Percentiles rank a stretch among this genome's conserved stretches.
phyloP scores from a whole-genome alignment of 1,140 invertebrate genomes.

The Formica exsecta region DNA sequence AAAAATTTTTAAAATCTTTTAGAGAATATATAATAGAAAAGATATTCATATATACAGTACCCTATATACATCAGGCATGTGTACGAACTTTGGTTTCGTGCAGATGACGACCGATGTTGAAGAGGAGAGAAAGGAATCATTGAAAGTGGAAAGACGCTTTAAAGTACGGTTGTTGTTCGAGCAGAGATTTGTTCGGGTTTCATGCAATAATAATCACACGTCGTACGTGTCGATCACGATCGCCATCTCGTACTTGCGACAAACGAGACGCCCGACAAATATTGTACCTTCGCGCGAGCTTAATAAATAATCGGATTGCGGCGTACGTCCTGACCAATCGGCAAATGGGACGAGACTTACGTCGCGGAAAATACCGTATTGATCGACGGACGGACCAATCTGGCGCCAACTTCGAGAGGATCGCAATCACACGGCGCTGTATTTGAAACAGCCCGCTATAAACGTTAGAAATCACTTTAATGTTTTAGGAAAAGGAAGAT shows the following conservation, averaged over 20 bases:
- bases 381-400: constrained; percentile 77
- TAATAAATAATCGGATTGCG: constrained; percentile 86
- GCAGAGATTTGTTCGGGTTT: neutral
- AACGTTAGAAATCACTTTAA: neutral
- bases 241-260: neutral
- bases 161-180: constrained; percentile 45
- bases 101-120: constrained; percentile 41
- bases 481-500: too few relatives aligned
- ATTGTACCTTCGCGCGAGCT: constrained; percentile 75
- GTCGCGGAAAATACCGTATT: constrained; percentile 84
- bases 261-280: constrained; percentile 40
- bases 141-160: constrained; percentile 31
- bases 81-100: constrained; percentile 70
- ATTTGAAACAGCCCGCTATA: neutral
- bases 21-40: neutral
- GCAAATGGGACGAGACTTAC: constrained; percentile 80
- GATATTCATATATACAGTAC: neutral
- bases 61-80: constrained; percentile 18
- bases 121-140: neutral
- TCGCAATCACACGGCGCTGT: constrained; percentile 23
- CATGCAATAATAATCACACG: constrained; percentile 13
- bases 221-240: constrained; percentile 1
- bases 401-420: constrained; percentile 37
- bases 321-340: constrained; percentile 83
- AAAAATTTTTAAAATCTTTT: neutral